Evolutionary conservation across 2,888 invertebrate species (phyloP).

Genomic region (Chorisops tibialis): DNA sequence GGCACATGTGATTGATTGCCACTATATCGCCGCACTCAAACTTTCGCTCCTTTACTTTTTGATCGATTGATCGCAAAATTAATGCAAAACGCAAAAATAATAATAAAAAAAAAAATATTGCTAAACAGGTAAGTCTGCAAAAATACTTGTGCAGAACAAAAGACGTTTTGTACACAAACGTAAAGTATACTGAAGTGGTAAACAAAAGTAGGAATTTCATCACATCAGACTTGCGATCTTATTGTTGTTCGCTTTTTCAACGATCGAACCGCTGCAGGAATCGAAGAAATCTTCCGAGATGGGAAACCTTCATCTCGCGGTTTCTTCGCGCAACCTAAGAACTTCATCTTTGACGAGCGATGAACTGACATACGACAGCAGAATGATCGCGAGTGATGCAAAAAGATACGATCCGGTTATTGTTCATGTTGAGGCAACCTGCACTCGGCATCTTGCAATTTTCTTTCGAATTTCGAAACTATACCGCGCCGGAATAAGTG

Average conservation of each 20-base stretch:
- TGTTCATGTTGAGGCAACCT: constrained; percentile 6
- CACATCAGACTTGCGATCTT: neutral
- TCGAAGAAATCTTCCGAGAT: too few relatives aligned
- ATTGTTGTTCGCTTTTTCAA: neutral
- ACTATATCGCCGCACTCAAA: too few relatives aligned
- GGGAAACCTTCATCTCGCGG: too few relatives aligned
- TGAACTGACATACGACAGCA: too few relatives aligned
- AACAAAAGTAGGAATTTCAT: constrained; percentile 4
- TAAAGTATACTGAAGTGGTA: neutral
- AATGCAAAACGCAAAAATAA: too few relatives aligned
- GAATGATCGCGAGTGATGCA: constrained; percentile 1
- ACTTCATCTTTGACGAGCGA: too few relatives aligned
- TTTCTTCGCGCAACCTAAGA: too few relatives aligned
- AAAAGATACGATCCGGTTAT: constrained; percentile 4
- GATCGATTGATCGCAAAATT: too few relatives aligned
- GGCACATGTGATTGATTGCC: too few relatives aligned
- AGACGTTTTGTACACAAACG: neutral
- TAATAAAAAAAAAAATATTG: too few relatives aligned
- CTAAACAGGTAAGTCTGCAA: neutral
- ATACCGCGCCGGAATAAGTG: neutral
- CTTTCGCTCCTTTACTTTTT: too few relatives aligned
- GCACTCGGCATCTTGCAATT: neutral
- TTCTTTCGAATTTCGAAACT: neutral
- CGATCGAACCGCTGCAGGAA: too few relatives aligned
- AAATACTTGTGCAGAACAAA: constrained; percentile 1